Percentiles rank a stretch among this genome's conserved stretches.
phyloP scores from a whole-genome alignment of 92 coral and sea anemone species.

The Parazoanthus swiftii region DNA sequence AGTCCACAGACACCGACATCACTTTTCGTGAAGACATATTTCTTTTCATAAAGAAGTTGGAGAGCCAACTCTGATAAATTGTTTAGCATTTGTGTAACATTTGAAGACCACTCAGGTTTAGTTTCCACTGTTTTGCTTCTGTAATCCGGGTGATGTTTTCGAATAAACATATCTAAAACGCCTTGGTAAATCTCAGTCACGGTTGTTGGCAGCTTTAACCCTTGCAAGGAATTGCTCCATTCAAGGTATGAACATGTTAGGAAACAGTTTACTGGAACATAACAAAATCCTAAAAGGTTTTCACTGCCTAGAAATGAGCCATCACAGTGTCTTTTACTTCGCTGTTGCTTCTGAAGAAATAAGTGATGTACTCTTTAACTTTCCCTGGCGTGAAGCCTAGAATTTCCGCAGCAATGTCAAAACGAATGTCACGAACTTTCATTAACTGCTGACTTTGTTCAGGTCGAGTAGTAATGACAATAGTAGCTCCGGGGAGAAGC shows the following conservation, averaged over 20 bases:
- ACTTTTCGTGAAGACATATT: constrained; percentile 15
- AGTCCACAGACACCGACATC: not conserved
- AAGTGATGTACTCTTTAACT: not conserved
- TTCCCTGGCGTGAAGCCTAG: not conserved
- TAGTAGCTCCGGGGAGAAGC: not conserved
- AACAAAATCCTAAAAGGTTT: constrained; percentile 8
- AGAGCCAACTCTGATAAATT: not conserved
- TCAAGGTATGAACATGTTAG: not conserved
- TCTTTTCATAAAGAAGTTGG: not conserved
- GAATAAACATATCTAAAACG: constrained; percentile 20
- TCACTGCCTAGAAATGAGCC: not conserved
- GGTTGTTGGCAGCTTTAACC: not conserved
- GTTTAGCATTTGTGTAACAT: constrained; percentile 14
- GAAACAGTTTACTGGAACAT: constrained; percentile 16
- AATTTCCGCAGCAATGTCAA: constrained; percentile 3
- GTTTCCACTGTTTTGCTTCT: not conserved
- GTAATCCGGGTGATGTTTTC: constrained; percentile 24
- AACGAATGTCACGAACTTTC: not conserved
- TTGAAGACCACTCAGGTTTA: not conserved
- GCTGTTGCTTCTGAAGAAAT: not conserved
- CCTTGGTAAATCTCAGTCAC: constrained; percentile 36
- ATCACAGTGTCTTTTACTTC: not conserved
- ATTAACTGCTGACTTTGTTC: not conserved
- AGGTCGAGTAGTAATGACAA: not conserved
- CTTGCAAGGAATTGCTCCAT: not conserved